These are phyloP conservation scores for Trochalopteron elliotii DNA, from an alignment of 2,113 vertebrate genomes.

Conservation along the genomic window DNA sequence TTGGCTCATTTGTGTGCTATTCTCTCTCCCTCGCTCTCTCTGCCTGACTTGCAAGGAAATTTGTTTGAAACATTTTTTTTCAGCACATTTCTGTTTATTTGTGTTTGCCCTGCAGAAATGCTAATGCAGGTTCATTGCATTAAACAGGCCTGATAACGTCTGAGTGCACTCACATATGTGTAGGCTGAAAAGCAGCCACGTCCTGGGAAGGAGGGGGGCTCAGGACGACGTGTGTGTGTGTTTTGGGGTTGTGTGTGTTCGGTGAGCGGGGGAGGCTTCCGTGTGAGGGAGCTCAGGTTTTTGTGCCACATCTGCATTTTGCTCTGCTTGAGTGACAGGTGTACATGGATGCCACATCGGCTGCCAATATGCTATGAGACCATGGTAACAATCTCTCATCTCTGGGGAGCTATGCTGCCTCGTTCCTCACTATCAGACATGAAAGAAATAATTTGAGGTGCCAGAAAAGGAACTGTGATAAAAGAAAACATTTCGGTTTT, in stretches of 20 bases:
- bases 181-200: slow-evolving; percentile 20
- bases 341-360: slow-evolving; percentile 77
- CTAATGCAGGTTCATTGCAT: slow-evolving; percentile 42
- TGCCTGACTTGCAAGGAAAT: slow-evolving; percentile 57
- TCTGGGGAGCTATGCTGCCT: slow-evolving; percentile 78
- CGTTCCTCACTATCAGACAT: slow-evolving; percentile 78
- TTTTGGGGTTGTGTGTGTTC: not conserved
- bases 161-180: slow-evolving; percentile 51
- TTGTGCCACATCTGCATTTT: slow-evolving; percentile 58
- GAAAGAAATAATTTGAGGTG: slow-evolving; percentile 89
- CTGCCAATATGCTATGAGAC: slow-evolving; percentile 83
- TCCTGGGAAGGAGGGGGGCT: not conserved
- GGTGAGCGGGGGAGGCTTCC: not conserved
- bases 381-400: slow-evolving; percentile 80
- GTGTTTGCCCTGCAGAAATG: slow-evolving; percentile 78
- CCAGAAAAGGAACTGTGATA: slow-evolving; percentile 74
- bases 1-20: slow-evolving; percentile 37
- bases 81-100: slow-evolving; percentile 72
- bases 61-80: slow-evolving; percentile 66
- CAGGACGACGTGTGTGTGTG: not conserved
- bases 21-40: not conserved
- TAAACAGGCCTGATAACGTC: slow-evolving; percentile 45
- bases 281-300: not conserved
- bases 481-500: slow-evolving; percentile 79
- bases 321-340: slow-evolving; percentile 82